Evolutionary conservation across 2,888 invertebrate genomes (phyloP).

Genomic region (Tachystola acroxantha): DNA sequence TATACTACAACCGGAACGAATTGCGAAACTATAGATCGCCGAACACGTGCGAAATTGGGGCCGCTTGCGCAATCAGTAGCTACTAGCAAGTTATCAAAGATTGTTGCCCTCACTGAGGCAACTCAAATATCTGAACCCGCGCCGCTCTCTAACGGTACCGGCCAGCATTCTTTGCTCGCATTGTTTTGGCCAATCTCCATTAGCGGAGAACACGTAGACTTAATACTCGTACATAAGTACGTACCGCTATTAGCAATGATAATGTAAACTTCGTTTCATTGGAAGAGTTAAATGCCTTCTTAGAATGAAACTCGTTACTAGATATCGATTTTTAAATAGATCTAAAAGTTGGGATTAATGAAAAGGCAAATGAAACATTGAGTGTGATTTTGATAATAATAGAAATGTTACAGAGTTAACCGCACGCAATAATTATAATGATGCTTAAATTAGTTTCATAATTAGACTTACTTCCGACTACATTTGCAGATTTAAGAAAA

Average conservation of each 20-base stretch:
- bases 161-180: conserved; percentile 41
- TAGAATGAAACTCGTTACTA: too few relatives aligned
- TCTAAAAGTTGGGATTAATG: too few relatives aligned
- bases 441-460: too few relatives aligned
- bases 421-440: too few relatives aligned
- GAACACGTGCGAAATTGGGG: conserved; percentile 65
- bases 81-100: conserved; percentile 49
- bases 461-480: too few relatives aligned
- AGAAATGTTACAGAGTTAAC: too few relatives aligned
- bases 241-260: conserved; percentile 4
- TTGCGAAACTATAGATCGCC: conserved; percentile 45
- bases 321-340: too few relatives aligned
- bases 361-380: too few relatives aligned
- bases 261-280: not conserved
- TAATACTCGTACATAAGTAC: too few relatives aligned
- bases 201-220: conserved; percentile 12
- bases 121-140: conserved; percentile 30
- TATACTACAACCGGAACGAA: conserved; percentile 40
- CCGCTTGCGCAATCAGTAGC: conserved; percentile 55
- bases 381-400: too few relatives aligned
- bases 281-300: too few relatives aligned
- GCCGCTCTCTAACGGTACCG: conserved; percentile 56
- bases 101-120: conserved; percentile 58
- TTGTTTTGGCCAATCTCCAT: conserved; percentile 51
- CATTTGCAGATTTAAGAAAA: too few relatives aligned